A percentile compares a stretch with the other conserved stretches of the same genome.
Evolutionary conservation across 2,888 invertebrate genomes (phyloP).

Genomic region (Melanostoma scalare): DNA sequence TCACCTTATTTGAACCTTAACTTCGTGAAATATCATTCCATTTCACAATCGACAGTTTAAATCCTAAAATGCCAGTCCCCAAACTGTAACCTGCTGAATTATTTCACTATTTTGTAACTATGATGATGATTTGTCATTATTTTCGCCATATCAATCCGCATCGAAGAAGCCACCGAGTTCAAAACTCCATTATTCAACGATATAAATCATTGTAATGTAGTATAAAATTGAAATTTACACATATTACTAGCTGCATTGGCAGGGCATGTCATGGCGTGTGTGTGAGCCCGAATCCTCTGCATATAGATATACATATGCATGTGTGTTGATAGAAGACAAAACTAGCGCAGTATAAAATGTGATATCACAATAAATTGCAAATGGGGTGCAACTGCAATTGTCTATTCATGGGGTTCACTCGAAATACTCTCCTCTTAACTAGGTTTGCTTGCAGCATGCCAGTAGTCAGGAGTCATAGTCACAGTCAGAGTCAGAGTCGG

Average conservation of each 20-base stretch:
- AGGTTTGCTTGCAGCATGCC: no score
- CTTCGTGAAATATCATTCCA: no score
- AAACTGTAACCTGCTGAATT: conserved; percentile 11
- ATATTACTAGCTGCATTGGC: conserved; percentile 30
- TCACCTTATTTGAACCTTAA: no score
- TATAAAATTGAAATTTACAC: conserved; percentile 62
- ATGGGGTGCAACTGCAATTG: conserved; percentile 42
- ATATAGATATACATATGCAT: not conserved
- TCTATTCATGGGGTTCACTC: conserved; percentile 35
- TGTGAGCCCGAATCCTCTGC: not conserved
- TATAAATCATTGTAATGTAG: conserved; percentile 65
- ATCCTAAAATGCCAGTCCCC: no score
- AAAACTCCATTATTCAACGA: conserved; percentile 49
- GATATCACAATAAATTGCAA: conserved; percentile 60
- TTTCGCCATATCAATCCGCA: conserved; percentile 32
- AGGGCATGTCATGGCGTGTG: not conserved
- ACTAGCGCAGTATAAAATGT: conserved; percentile 49
- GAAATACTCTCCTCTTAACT: conserved; percentile 5
- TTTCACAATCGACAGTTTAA: no score
- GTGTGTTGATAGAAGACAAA: conserved; percentile 26
- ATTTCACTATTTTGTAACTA: conserved; percentile 3
- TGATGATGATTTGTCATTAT: conserved; percentile 36
- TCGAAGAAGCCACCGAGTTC: conserved; percentile 19
- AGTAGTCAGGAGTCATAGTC: no score
- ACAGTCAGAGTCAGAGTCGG: no score